Evolutionary conservation across 1,140 invertebrate genomes (phyloP).

Genomic region (Philotrypesis tridentata): DNA sequence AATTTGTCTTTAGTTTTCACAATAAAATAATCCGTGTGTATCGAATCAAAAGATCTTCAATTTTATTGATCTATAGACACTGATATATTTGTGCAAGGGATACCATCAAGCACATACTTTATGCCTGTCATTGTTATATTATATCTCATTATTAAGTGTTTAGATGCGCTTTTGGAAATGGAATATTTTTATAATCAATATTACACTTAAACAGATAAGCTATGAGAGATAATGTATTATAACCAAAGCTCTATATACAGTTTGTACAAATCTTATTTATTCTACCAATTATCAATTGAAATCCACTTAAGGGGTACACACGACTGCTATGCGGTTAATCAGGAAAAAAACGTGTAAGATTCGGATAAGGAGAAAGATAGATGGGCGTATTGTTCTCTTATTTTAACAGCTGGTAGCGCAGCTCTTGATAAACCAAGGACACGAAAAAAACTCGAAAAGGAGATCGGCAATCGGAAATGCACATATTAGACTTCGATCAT

Average conservation of each 20-base stretch:
- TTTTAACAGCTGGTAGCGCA: background rate
- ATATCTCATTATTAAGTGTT: too few relatives aligned
- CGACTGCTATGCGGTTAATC: background rate
- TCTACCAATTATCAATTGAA: slow-evolving; percentile 1
- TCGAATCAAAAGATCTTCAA: too few relatives aligned
- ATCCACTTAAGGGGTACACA: background rate
- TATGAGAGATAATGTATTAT: slow-evolving; percentile 14
- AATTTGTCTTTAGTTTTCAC: too few relatives aligned
- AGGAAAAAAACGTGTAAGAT: background rate
- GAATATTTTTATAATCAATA: background rate
- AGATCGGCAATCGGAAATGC: background rate
- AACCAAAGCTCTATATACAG: background rate
- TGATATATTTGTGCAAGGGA: too few relatives aligned
- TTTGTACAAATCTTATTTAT: slow-evolving; percentile 35
- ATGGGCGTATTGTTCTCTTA: background rate
- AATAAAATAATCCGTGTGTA: too few relatives aligned
- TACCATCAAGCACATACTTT: too few relatives aligned
- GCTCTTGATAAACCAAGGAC: background rate
- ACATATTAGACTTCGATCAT: background rate
- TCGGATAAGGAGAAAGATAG: background rate
- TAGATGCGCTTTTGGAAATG: background rate
- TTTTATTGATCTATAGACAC: too few relatives aligned
- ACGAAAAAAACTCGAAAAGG: background rate
- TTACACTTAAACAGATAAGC: background rate
- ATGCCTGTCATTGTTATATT: too few relatives aligned